Conservation (phyloP, 2,888 invertebrate species). For the Lithodes maja region DNA sequence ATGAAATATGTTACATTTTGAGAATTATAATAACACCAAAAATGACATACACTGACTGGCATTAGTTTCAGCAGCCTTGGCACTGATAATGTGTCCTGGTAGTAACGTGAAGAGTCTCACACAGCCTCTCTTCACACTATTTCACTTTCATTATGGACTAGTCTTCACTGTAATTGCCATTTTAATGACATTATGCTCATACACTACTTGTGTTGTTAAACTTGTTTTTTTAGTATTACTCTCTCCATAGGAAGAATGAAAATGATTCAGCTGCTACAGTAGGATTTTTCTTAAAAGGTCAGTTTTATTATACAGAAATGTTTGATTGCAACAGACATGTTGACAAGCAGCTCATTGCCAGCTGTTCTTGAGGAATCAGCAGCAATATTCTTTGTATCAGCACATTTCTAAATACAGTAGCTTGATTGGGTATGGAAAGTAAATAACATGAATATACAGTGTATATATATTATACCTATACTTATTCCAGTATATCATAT, state of each 20-base stretch:
- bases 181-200: conserved; percentile 2
- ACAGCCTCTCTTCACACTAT: not conserved
- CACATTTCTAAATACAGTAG: conserved; percentile 13
- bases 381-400: conserved; percentile 8
- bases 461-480: conserved; percentile 30
- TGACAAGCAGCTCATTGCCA: conserved; percentile 31
- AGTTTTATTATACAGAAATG: conserved; percentile 28
- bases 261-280: conserved; percentile 36
- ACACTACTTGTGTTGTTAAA: conserved; percentile 8
- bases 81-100: conserved; percentile 46
- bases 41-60: conserved; percentile 59
- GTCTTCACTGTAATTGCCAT: not conserved
- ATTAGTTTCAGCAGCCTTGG: conserved; percentile 57
- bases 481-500: not conserved
- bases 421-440: conserved; percentile 35
- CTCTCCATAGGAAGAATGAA: conserved; percentile 35
- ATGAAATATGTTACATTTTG: conserved; percentile 49
- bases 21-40: conserved; percentile 62
- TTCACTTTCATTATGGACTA: conserved; percentile 10
- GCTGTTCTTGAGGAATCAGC: conserved; percentile 13
- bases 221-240: conserved; percentile 13
- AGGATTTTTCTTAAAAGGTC: conserved; percentile 1
- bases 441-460: conserved; percentile 28
- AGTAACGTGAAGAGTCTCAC: conserved; percentile 28
- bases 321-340: conserved; percentile 49